Evolutionary conservation across 2,888 invertebrate species (phyloP), one percentile per base, ranked within the genome.

Genomic region (Nephrotoma guestfalica): DNA sequence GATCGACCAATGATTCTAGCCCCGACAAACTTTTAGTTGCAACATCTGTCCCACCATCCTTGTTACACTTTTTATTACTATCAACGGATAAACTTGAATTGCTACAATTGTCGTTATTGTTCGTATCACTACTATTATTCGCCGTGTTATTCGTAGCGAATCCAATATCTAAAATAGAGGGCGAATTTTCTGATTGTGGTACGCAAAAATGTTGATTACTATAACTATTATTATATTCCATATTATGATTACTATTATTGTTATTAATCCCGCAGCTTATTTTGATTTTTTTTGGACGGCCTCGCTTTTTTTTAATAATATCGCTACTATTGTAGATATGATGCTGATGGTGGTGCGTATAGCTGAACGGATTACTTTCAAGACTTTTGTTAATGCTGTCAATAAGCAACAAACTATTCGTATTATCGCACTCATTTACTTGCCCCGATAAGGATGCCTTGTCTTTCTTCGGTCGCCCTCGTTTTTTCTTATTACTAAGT

Each of bases 1-100:
- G 97, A 92, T 97, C 97, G 88, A 97, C 97, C 86, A 97, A 93
- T 83, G 97, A 97, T 91, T 97, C 97, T 85, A 97, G 93, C 30
- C 97, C 97, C 18, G 97, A 97, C 86, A 96, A 92, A 89, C 96
- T 96, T 91, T 97, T 97, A 42, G 96, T 95, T n/a, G 96, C 94
- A 47, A 96, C 95, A 92, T 96, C 96, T 6, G 89, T 87, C 51
- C 86, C 43, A 5, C 86, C 87, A 87, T 88, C 41, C 86, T 87
- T 45, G 87, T 88, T 87, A 88, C 30, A 41, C 6, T 40, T 86
- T 41, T 47, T 15, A 85, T 43, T 86, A 30, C n/a, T 57, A 57
- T 9, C 41, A n/a, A 40, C 15, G 7, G 83, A 43, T 40, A 40
- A 40, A 40, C 41, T 41, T 11, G 40, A 41, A 83, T 83, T 83